Percentiles rank a stretch among this genome's conserved stretches.
Conservation (phyloP, 2,797 vertebrate genomes). For the Bryconaethiops microstoma region DNA sequence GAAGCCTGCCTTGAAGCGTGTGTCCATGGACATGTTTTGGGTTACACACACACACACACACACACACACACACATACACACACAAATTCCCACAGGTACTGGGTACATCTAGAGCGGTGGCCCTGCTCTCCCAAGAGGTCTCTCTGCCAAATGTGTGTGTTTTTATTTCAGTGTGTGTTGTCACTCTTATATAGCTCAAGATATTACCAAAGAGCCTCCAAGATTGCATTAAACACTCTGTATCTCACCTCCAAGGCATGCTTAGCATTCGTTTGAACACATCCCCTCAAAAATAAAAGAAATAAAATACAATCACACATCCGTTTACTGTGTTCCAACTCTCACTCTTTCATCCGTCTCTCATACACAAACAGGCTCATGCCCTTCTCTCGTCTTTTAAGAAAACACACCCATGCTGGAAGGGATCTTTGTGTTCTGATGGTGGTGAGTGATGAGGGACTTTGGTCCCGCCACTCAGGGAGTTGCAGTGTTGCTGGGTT, state of each 20-base stretch:
- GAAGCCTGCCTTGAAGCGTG: background rate
- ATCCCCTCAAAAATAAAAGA: constrained; percentile 1
- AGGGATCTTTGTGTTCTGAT: constrained; percentile 29
- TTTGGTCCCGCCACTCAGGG: constrained; percentile 36
- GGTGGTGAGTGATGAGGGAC: constrained; percentile 36
- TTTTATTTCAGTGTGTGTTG: background rate
- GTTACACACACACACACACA: constrained; percentile 4
- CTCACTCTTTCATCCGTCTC: background rate
- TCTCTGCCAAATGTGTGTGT: background rate
- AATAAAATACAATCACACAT: background rate
- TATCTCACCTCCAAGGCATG: constrained; percentile 17
- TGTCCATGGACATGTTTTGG: constrained; percentile 11
- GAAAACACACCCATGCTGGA: background rate
- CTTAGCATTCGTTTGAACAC: constrained; percentile 7
- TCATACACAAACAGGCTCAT: no score
- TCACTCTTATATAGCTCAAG: constrained; percentile 18
- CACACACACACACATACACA: constrained; percentile 1
- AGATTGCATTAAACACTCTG: constrained; percentile 15
- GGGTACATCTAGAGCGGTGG: constrained; percentile 6
- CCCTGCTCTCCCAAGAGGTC: constrained; percentile 14
- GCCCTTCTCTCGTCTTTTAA: background rate
- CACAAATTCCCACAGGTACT: constrained; percentile 23
- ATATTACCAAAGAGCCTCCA: constrained; percentile 30
- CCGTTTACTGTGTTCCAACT: background rate
- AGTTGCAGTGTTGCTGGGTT: constrained; percentile 23